phyloP scores from a whole-genome alignment of 1,140 invertebrate species.

The Scaptomyza montana region DNA sequence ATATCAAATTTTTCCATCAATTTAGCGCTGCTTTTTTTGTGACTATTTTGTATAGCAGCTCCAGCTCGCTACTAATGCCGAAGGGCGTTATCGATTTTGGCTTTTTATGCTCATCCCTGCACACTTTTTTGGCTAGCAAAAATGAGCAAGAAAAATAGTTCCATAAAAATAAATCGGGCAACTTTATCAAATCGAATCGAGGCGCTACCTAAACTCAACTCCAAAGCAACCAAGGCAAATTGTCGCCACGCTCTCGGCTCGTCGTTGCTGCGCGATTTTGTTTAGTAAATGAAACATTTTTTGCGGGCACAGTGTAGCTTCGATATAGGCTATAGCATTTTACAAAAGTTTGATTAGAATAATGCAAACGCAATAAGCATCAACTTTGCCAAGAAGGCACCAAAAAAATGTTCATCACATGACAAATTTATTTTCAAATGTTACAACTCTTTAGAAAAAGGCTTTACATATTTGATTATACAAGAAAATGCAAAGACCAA shows the following conservation, averaged over 20 bases:
- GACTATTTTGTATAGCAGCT: neutral
- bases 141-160: neutral
- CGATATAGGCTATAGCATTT: neutral
- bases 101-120: slow-evolving; percentile 27
- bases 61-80: slow-evolving; percentile 46
- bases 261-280: slow-evolving; percentile 57
- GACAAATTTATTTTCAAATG: no score
- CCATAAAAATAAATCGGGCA: slow-evolving; percentile 30
- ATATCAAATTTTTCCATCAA: slow-evolving; percentile 70
- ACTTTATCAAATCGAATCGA: slow-evolving; percentile 67
- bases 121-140: neutral
- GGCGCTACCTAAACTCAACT: neutral
- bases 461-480: no score
- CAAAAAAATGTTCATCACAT: no score
- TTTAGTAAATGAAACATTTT: slow-evolving; percentile 51
- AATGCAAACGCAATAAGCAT: no score
- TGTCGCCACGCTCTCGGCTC: slow-evolving; percentile 40
- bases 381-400: no score
- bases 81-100: slow-evolving; percentile 72
- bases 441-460: no score
- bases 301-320: slow-evolving; percentile 32
- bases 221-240: slow-evolving; percentile 51
- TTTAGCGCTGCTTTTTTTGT: slow-evolving; percentile 26
- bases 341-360: no score
- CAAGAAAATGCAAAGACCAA: neutral